These are phyloP conservation scores for Amorpha juglandis DNA, from an alignment of 2,888 invertebrate genomes.

Conservation along the genomic window DNA sequence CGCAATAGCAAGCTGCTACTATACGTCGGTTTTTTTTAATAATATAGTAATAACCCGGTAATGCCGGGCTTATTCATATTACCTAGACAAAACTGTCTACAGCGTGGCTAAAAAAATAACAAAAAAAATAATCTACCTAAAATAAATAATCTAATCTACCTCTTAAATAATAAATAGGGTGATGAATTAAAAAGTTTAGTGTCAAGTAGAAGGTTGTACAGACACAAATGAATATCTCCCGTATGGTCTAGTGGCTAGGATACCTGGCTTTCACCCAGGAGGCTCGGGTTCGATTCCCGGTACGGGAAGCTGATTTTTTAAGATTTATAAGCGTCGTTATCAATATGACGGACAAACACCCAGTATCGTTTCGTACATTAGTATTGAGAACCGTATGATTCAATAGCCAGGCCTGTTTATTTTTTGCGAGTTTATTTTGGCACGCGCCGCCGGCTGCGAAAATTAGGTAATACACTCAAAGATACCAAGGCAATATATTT, in stretches of 20 bases:
- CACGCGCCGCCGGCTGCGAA: slow-evolving; percentile 10
- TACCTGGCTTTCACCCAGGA: slow-evolving; percentile 90
- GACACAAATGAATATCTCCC: slow-evolving; percentile 55
- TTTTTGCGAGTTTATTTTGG: slow-evolving; percentile 23
- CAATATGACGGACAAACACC: neutral
- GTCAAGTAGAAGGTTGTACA: too few relatives aligned
- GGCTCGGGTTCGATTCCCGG: slow-evolving; percentile 90
- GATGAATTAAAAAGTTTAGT: too few relatives aligned
- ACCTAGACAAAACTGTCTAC: too few relatives aligned
- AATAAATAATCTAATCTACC: too few relatives aligned
- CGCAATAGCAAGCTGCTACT: too few relatives aligned
- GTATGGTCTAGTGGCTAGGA: slow-evolving; percentile 89
- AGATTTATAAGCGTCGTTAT: neutral
- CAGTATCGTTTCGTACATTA: neutral
- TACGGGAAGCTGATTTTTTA: slow-evolving; percentile 79
- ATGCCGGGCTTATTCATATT: too few relatives aligned
- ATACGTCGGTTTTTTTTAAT: too few relatives aligned
- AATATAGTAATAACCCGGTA: too few relatives aligned
- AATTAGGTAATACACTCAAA: slow-evolving; percentile 11
- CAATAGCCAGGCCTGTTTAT: slow-evolving; percentile 8
- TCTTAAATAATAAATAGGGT: too few relatives aligned
- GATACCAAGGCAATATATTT: neutral
- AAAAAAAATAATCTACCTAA: too few relatives aligned
- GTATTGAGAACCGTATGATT: slow-evolving; percentile 1
- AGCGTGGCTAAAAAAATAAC: too few relatives aligned